Conservation (phyloP, 2,888 invertebrate species). For the Linhomoeus sp. region DNA sequence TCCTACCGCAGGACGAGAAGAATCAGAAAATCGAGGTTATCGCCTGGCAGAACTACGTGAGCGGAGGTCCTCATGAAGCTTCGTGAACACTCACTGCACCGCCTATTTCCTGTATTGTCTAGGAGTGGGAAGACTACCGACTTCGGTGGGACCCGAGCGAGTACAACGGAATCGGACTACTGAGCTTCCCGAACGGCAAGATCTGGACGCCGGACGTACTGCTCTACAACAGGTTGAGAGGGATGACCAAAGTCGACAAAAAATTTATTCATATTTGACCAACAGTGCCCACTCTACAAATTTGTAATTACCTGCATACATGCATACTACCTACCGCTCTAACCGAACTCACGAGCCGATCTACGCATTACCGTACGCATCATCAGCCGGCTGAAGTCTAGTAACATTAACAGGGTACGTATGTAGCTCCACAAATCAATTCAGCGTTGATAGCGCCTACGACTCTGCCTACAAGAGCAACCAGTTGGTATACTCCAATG, state of each 20-base stretch:
- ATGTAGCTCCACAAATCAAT: conserved; percentile 12
- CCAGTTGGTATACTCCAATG: conserved; percentile 27
- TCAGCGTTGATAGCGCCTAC: conserved; percentile 34
- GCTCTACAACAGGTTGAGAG: conserved; percentile 99
- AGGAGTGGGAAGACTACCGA: conserved; percentile 12
- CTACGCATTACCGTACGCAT: conserved; percentile 82
- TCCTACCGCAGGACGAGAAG: conserved; percentile 15
- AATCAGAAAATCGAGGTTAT: conserved; percentile 20
- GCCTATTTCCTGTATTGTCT: conserved; percentile 34
- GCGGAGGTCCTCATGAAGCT: conserved; percentile 95
- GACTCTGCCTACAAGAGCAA: conserved; percentile 35
- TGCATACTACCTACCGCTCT: too few relatives aligned
- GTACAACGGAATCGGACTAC: conserved; percentile 4
- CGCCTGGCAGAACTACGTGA: conserved; percentile 11
- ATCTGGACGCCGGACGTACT: conserved; percentile 98
- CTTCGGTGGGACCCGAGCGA: conserved; percentile 16
- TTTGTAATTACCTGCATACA: too few relatives aligned
- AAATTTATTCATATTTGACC: too few relatives aligned
- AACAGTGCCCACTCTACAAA: too few relatives aligned
- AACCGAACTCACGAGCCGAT: conserved; percentile 35
- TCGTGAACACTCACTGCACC: too few relatives aligned
- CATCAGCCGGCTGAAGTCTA: conserved; percentile 98
- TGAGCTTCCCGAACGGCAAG: conserved; percentile 58
- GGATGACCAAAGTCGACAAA: too few relatives aligned
- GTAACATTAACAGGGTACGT: conserved; percentile 78